phyloP scores from a whole-genome alignment of 2,797 vertebrate genomes.

The Acipenser ruthenus region DNA sequence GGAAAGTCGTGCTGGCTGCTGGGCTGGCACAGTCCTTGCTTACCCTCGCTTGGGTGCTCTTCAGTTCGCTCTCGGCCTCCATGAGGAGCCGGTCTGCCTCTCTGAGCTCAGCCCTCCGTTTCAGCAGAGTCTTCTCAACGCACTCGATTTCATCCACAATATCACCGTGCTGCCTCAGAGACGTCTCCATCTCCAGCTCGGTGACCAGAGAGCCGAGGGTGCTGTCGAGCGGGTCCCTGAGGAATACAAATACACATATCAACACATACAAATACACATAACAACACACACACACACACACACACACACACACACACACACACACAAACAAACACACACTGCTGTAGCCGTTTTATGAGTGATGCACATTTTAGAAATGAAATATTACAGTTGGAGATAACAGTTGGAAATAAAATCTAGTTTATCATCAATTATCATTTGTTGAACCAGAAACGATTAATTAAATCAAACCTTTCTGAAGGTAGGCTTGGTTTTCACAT shows the following conservation, averaged over 20 bases:
- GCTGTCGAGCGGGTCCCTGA: conserved; percentile 52
- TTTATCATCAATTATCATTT: no score
- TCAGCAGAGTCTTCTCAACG: conserved; percentile 74
- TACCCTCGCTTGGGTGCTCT: conserved; percentile 58
- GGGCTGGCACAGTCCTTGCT: conserved; percentile 10
- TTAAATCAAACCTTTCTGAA: no score
- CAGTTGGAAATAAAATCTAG: no score
- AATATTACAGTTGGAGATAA: no score
- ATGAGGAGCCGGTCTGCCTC: conserved; percentile 71
- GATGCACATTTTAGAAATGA: no score
- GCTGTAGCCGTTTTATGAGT: no score
- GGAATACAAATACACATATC: neutral
- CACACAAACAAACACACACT: neutral
- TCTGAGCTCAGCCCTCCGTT: conserved; percentile 71
- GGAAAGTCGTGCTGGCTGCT: neutral
- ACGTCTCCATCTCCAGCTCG: conserved; percentile 51
- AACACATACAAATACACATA: neutral
- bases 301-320: no score
- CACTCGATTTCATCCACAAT: conserved; percentile 67
- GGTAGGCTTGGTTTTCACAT: no score
- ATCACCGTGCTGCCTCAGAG: conserved; percentile 49
- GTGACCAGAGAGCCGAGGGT: conserved; percentile 31
- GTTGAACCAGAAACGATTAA: no score
- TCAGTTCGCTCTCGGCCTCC: conserved; percentile 67
- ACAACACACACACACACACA: conserved; percentile 6